These are phyloP conservation scores for Tetrao urogallus DNA, from an alignment of 2,113 vertebrate species.

Conservation along the genomic window DNA sequence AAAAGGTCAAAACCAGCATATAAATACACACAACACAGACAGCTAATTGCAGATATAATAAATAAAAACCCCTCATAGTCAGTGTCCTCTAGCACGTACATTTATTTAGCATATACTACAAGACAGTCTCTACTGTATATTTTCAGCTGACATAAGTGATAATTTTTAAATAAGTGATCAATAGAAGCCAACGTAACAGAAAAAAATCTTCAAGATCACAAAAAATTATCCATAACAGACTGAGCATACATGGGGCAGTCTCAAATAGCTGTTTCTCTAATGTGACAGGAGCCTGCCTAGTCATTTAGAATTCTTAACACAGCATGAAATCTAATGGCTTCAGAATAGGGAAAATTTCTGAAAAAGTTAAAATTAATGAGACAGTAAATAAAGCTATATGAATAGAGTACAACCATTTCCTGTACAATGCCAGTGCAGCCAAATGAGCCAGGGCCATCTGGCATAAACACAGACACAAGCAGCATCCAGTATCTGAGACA, in stretches of 20 bases:
- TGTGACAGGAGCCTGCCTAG: background rate
- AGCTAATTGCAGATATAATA: conserved; percentile 14
- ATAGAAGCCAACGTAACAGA: background rate
- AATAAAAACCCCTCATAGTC: background rate
- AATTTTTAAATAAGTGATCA: background rate
- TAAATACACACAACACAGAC: background rate
- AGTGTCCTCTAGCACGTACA: background rate
- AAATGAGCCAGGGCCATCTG: conserved; percentile 66
- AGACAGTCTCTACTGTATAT: background rate
- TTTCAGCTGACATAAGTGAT: background rate
- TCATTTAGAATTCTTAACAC: conserved; percentile 47
- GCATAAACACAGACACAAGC: conserved; percentile 24
- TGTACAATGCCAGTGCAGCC: conserved; percentile 43
- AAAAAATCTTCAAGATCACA: conserved; percentile 2
- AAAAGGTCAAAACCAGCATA: conserved; percentile 6
- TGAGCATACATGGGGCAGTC: background rate
- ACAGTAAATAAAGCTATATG: conserved; percentile 57
- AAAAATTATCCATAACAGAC: background rate
- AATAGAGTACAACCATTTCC: conserved; percentile 59
- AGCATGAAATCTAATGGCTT: conserved; percentile 48
- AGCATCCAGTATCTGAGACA: background rate
- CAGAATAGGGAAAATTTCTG: conserved; percentile 61
- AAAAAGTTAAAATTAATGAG: conserved; percentile 77
- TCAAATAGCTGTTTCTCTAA: background rate
- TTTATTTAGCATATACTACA: background rate